Evolutionary conservation across 2,888 invertebrate species (phyloP).

Genomic region (Harpalus rubripes): DNA sequence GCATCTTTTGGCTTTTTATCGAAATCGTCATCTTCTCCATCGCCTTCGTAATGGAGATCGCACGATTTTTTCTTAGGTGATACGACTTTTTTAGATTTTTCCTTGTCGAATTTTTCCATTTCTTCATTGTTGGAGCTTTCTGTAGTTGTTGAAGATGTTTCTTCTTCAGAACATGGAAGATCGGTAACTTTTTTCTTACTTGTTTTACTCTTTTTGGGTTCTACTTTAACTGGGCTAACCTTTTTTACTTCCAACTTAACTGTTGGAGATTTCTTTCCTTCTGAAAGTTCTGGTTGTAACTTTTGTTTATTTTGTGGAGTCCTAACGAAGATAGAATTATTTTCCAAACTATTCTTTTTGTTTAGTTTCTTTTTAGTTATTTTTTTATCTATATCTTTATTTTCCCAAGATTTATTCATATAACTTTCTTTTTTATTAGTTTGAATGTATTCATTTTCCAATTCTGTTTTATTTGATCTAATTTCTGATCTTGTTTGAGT

Average conservation of each 20-base stretch:
- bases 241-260: slow-evolving; percentile 73
- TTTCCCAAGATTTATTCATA: background rate
- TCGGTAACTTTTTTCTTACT: slow-evolving; percentile 69
- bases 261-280: slow-evolving; percentile 73
- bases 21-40: slow-evolving; percentile 77
- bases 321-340: slow-evolving; percentile 65
- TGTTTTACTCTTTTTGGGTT: slow-evolving; percentile 70
- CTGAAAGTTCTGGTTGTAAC: slow-evolving; percentile 66
- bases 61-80: slow-evolving; percentile 72
- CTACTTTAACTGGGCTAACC: slow-evolving; percentile 68
- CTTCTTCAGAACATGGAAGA: slow-evolving; percentile 80
- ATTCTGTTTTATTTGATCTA: slow-evolving; percentile 73
- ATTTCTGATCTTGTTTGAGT: slow-evolving; percentile 76
- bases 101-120: slow-evolving; percentile 75
- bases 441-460: slow-evolving; percentile 70
- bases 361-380: slow-evolving; percentile 57
- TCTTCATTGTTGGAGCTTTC: slow-evolving; percentile 84
- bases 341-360: slow-evolving; percentile 65
- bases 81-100: slow-evolving; percentile 60
- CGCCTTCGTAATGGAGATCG: slow-evolving; percentile 78
- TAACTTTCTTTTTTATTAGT: slow-evolving; percentile 50
- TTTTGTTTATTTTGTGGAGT: slow-evolving; percentile 69
- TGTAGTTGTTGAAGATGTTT: slow-evolving; percentile 85
- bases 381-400: slow-evolving; percentile 42
- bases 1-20: slow-evolving; percentile 69